Percentiles rank a stretch among this genome's conserved stretches.
Conservation (phyloP, 1,140 invertebrate genomes). For the Hylaeus volcanicus region DNA sequence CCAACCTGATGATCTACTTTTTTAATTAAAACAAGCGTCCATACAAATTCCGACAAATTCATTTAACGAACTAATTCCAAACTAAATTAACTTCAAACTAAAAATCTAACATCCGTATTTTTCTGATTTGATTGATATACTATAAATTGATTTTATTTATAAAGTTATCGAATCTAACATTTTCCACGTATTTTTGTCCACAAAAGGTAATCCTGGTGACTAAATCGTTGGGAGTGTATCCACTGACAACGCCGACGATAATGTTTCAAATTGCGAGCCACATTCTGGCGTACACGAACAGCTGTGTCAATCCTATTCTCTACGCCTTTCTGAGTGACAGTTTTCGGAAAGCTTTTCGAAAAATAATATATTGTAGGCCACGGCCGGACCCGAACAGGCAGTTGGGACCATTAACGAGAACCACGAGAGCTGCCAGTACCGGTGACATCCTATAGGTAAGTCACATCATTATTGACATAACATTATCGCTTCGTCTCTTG, state of each 20-base stretch:
- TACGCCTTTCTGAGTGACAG: slow-evolving; percentile 95
- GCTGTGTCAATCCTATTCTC: slow-evolving; percentile 97
- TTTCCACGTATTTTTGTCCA: background rate
- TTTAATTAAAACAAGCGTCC: too few relatives aligned
- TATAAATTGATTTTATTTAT: too few relatives aligned
- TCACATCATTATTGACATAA: background rate
- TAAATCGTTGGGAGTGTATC: slow-evolving; percentile 88
- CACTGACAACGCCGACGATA: slow-evolving; percentile 83
- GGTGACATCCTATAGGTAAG: slow-evolving; percentile 77
- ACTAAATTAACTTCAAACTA: too few relatives aligned
- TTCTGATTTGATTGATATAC: too few relatives aligned
- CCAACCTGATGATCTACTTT: too few relatives aligned
- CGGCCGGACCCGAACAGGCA: slow-evolving; percentile 66
- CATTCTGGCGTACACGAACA: slow-evolving; percentile 97
- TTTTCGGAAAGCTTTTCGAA: slow-evolving; percentile 91
- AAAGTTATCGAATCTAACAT: background rate
- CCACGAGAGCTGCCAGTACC: slow-evolving; percentile 73
- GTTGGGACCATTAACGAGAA: slow-evolving; percentile 73
- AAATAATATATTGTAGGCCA: slow-evolving; percentile 82
- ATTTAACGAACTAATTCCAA: too few relatives aligned
- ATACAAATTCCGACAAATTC: too few relatives aligned
- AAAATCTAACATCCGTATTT: too few relatives aligned
- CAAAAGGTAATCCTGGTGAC: slow-evolving; percentile 89
- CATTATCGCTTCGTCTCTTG: background rate
- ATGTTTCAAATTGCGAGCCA: slow-evolving; percentile 92